phyloP scores from a whole-genome alignment of 1,140 invertebrate genomes.

The Coelopa frigida region DNA sequence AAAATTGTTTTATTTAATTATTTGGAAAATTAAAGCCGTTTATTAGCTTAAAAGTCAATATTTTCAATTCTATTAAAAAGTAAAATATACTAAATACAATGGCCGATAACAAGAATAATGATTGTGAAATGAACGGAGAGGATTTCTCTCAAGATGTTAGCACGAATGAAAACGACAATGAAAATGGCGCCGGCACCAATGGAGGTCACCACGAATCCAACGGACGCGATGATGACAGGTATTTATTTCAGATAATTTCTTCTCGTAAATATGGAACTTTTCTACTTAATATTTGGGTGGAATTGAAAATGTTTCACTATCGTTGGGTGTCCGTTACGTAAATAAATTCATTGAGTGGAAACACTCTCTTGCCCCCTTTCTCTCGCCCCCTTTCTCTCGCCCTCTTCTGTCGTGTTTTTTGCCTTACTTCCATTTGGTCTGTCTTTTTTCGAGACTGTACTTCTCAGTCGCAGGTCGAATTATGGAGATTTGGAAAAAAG shows the following conservation, averaged over 20 bases:
- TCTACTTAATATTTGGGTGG: background rate
- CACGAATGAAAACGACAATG: slow-evolving; percentile 50
- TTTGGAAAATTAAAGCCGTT: slow-evolving; percentile 1
- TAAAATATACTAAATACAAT: slow-evolving; percentile 20
- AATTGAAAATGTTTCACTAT: too few species aligned
- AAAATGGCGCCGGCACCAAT: slow-evolving; percentile 52
- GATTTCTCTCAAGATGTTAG: slow-evolving; percentile 63
- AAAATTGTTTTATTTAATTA: background rate
- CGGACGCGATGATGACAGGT: slow-evolving; percentile 68
- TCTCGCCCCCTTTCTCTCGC: too few species aligned
- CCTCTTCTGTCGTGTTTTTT: too few species aligned
- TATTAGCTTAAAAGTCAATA: background rate
- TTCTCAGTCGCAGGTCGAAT: too few species aligned
- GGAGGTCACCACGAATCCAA: slow-evolving; percentile 54
- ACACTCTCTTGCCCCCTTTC: too few species aligned
- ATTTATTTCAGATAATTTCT: slow-evolving; percentile 28
- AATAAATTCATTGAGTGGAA: too few species aligned
- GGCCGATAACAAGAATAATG: slow-evolving; percentile 36
- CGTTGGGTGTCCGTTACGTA: too few species aligned
- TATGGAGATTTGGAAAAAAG: too few species aligned
- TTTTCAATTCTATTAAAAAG: slow-evolving; percentile 2
- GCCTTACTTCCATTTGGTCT: too few species aligned
- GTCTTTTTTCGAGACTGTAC: too few species aligned
- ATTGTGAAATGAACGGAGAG: slow-evolving; percentile 49
- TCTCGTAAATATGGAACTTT: background rate